A percentile compares a stretch with the other conserved stretches of the same genome.
Evolutionary conservation across 2,888 invertebrate species (phyloP).

Genomic region (Argyra leucocephala): DNA sequence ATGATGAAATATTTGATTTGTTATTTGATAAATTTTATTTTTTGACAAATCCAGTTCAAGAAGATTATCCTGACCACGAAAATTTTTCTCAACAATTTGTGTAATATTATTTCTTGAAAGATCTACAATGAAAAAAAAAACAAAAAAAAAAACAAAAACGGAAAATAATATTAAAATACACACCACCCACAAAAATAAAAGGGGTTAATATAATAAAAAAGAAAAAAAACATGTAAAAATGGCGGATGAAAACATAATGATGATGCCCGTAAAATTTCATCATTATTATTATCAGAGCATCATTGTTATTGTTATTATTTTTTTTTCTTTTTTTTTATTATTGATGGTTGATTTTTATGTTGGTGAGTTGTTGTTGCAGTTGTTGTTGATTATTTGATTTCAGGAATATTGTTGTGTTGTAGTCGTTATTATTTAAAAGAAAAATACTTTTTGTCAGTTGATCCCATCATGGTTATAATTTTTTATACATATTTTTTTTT

Average conservation of each 20-base stretch:
- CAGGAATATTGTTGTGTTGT: neutral
- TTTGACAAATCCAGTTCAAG: conserved; percentile 61
- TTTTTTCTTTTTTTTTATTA: neutral
- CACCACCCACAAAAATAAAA: neutral
- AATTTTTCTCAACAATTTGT: conserved; percentile 59
- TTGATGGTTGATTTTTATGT: no score
- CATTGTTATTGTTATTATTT: neutral
- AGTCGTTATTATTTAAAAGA: no score
- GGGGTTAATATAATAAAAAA: neutral
- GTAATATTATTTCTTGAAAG: conserved; percentile 66
- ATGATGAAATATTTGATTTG: conserved; percentile 63
- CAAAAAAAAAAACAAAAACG: neutral
- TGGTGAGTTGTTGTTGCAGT: neutral
- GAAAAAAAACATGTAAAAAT: neutral
- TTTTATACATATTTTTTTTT: no score
- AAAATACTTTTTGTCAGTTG: neutral
- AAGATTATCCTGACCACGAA: conserved; percentile 65
- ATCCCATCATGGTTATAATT: neutral
- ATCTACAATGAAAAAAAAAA: conserved; percentile 39
- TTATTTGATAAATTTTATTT: conserved; percentile 64
- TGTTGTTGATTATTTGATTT: neutral
- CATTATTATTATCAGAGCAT: neutral
- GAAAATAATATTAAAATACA: neutral
- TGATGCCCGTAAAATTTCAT: neutral
- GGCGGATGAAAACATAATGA: neutral